Percentiles rank a stretch among this genome's conserved stretches.
Evolutionary conservation across 2,888 invertebrate species (phyloP).

Genomic region (Lasius platythorax): DNA sequence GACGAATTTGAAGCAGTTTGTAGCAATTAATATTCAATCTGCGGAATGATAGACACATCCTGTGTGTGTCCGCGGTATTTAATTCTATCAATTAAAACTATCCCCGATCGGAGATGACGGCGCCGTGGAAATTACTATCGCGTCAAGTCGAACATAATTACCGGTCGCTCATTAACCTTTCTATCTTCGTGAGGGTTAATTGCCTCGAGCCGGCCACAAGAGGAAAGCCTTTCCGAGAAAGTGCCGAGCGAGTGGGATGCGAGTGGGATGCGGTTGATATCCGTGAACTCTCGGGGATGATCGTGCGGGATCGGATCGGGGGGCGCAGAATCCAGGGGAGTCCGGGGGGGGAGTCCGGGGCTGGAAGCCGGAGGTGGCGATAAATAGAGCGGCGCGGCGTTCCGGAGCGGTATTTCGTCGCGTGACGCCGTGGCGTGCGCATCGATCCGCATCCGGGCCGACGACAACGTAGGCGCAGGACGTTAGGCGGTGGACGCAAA

Average conservation of each 20-base stretch:
- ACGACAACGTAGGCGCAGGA: neutral
- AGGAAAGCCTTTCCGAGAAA: constrained; percentile 6
- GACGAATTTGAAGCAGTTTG: neutral
- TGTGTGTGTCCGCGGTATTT: neutral
- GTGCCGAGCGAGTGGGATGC: neutral
- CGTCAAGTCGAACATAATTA: constrained; percentile 27
- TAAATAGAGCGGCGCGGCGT: constrained; percentile 79
- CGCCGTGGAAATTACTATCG: constrained; percentile 13
- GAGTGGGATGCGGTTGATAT: neutral
- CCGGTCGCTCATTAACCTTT: constrained; percentile 19
- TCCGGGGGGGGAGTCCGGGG: constrained; percentile 59
- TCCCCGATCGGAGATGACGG: neutral
- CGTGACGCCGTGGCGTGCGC: constrained; percentile 77
- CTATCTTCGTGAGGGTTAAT: constrained; percentile 18
- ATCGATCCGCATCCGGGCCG: constrained; percentile 61
- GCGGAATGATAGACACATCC: neutral
- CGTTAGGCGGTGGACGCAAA: constrained; percentile 30
- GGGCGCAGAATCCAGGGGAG: constrained; percentile 29
- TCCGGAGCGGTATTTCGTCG: constrained; percentile 81
- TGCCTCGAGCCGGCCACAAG: neutral
- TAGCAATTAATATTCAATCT: neutral
- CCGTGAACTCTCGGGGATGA: constrained; percentile 14
- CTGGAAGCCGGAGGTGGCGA: constrained; percentile 74
- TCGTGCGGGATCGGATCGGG: constrained; percentile 43
- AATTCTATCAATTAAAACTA: constrained; percentile 23